Conservation (phyloP, 2,113 vertebrate genomes). For the Monopterus albus region DNA sequence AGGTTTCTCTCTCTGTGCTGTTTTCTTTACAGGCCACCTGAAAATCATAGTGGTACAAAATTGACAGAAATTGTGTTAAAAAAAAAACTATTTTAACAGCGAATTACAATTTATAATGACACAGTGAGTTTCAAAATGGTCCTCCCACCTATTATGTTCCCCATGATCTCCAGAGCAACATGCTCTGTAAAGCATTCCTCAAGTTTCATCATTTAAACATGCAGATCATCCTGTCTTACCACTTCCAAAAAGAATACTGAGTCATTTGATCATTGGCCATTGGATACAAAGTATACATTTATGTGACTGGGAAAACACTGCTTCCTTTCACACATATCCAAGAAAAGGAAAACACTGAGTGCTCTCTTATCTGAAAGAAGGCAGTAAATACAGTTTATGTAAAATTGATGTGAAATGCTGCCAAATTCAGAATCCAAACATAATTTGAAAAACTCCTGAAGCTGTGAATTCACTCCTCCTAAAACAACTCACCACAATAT, state of each 20-base stretch:
- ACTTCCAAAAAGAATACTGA: slow-evolving; percentile 52
- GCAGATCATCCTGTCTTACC: slow-evolving; percentile 70
- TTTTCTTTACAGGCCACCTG: slow-evolving; percentile 35
- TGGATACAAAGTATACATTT: slow-evolving; percentile 8
- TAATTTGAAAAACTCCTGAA: slow-evolving; percentile 16
- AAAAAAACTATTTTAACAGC: background rate
- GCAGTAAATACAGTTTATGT: slow-evolving; percentile 24
- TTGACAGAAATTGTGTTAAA: background rate
- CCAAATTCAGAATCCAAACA: slow-evolving; percentile 65
- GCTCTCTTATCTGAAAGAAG: slow-evolving; percentile 43
- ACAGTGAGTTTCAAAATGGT: background rate
- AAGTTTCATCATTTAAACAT: slow-evolving; percentile 70
- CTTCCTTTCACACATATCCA: slow-evolving; percentile 2
- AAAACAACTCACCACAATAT: background rate
- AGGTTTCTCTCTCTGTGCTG: background rate
- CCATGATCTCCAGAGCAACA: slow-evolving; percentile 44
- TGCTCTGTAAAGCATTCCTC: slow-evolving; percentile 57
- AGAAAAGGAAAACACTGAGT: slow-evolving; percentile 18
- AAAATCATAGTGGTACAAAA: slow-evolving; percentile 2
- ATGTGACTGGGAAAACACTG: background rate
- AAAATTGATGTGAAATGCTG: slow-evolving; percentile 31
- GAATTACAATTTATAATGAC: background rate
- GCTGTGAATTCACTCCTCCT: slow-evolving; percentile 30
- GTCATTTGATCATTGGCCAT: slow-evolving; percentile 12
- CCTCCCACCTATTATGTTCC: slow-evolving; percentile 20